Evolutionary conservation across 2,888 invertebrate species (phyloP).

Genomic region (Parnassius apollo): DNA sequence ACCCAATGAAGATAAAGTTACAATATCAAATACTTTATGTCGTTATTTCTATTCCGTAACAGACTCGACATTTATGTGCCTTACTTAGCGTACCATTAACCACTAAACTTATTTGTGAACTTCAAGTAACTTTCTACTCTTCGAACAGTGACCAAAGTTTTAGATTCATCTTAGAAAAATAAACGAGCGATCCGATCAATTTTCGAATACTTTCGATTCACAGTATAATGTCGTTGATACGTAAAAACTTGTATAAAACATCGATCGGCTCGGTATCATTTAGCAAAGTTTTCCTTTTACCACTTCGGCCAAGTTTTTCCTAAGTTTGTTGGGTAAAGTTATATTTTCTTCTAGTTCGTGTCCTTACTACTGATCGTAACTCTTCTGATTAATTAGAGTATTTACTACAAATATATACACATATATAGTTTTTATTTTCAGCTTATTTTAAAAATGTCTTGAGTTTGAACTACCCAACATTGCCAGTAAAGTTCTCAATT

Average conservation of each 20-base stretch:
- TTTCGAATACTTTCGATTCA: slow-evolving; percentile 12
- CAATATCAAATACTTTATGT: not conserved
- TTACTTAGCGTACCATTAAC: slow-evolving; percentile 21
- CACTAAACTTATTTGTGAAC: slow-evolving; percentile 19
- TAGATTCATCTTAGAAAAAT: slow-evolving; percentile 15
- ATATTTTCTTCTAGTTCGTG: slow-evolving; percentile 61
- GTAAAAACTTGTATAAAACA: slow-evolving; percentile 53
- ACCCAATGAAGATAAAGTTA: no score
- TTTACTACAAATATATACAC: not conserved
- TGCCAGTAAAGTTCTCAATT: no score
- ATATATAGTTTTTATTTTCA: no score
- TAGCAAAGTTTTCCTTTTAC: slow-evolving; percentile 45
- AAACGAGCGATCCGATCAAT: slow-evolving; percentile 27
- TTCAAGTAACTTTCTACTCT: slow-evolving; percentile 16
- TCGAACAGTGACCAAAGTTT: slow-evolving; percentile 16
- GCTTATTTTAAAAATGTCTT: no score
- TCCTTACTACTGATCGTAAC: slow-evolving; percentile 73
- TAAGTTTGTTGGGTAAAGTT: slow-evolving; percentile 53
- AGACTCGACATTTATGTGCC: slow-evolving; percentile 1
- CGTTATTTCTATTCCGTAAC: slow-evolving; percentile 6
- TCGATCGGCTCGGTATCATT: slow-evolving; percentile 52
- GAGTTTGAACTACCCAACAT: no score
- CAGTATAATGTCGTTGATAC: not conserved
- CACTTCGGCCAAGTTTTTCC: slow-evolving; percentile 42
- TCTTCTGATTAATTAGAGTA: slow-evolving; percentile 63